phyloP scores from a whole-genome alignment of 2,797 vertebrate genomes.

The Sebastes elongatus region DNA sequence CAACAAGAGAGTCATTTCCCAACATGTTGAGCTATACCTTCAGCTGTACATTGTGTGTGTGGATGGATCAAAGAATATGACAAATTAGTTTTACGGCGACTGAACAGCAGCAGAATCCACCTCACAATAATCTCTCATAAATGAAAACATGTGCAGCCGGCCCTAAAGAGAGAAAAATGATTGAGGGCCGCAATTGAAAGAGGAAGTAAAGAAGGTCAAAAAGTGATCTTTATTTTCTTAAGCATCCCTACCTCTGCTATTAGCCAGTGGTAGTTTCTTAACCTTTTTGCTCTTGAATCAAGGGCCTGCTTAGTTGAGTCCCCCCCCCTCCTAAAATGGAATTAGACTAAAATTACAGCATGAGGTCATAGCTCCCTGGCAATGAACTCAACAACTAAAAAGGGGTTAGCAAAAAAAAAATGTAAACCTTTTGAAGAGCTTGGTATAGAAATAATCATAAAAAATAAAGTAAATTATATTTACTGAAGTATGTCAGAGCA shows the following conservation, averaged over 20 bases:
- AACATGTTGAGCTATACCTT: neutral
- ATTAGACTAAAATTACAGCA: conserved; percentile 77
- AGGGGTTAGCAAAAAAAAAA: conserved; percentile 31
- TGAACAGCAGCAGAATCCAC: conserved; percentile 21
- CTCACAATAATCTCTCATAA: conserved; percentile 56
- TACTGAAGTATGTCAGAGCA: conserved; percentile 67
- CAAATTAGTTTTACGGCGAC: neutral
- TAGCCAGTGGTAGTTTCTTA: conserved; percentile 73
- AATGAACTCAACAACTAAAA: conserved; percentile 59
- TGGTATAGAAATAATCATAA: conserved; percentile 75
- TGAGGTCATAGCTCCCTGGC: conserved; percentile 75
- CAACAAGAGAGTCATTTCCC: neutral
- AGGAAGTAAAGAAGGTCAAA: conserved; percentile 77
- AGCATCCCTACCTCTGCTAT: conserved; percentile 74
- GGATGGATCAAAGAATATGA: neutral
- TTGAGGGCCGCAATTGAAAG: conserved; percentile 70
- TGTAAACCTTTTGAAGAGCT: conserved; percentile 71
- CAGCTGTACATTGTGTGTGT: neutral
- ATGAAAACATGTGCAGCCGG: conserved; percentile 70
- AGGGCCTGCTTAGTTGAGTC: conserved; percentile 49
- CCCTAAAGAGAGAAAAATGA: conserved; percentile 57
- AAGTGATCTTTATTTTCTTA: conserved; percentile 72
- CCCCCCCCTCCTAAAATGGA: conserved; percentile 46
- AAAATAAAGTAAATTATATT: conserved; percentile 75
- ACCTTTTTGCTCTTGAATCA: conserved; percentile 72